phyloP scores from a whole-genome alignment of 2,888 invertebrate species.

The Drosophila atripex region DNA sequence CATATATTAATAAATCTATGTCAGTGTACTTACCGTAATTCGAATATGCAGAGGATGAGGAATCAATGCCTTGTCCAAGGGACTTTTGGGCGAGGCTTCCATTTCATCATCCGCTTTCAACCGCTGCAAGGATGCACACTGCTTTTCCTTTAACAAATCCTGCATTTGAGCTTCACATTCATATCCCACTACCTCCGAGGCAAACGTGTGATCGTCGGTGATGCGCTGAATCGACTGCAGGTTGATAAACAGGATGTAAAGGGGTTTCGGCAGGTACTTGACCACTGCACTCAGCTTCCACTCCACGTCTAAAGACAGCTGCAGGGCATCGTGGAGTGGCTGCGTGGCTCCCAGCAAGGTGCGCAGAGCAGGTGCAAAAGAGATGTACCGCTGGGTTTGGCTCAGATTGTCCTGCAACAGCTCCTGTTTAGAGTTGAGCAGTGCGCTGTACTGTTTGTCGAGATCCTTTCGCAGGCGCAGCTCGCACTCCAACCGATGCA shows the following conservation, averaged over 20 bases:
- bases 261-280: conserved; percentile 90
- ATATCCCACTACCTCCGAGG: conserved; percentile 57
- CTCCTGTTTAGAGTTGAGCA: conserved; percentile 90
- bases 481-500: conserved; percentile 96
- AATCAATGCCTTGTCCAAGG: conserved; percentile 22
- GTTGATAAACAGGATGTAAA: conserved; percentile 95
- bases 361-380: conserved; percentile 91
- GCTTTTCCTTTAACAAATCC: conserved; percentile 40
- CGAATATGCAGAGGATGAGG: conserved; percentile 61
- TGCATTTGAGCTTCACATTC: conserved; percentile 67
- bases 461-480: conserved; percentile 93
- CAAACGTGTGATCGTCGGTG: conserved; percentile 29
- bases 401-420: conserved; percentile 90
- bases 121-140: conserved; percentile 29
- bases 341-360: conserved; percentile 91
- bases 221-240: conserved; percentile 84
- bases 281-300: conserved; percentile 91
- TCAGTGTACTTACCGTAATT: conserved; percentile 47
- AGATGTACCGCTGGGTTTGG: conserved; percentile 91
- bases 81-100: background rate
- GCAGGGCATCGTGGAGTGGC: conserved; percentile 94
- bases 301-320: conserved; percentile 91
- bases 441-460: conserved; percentile 89
- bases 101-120: conserved; percentile 27
- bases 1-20: no score